These are phyloP conservation scores for Tauraco hartlaubi DNA, from an alignment of 2,797 vertebrate species.

Conservation along the genomic window DNA sequence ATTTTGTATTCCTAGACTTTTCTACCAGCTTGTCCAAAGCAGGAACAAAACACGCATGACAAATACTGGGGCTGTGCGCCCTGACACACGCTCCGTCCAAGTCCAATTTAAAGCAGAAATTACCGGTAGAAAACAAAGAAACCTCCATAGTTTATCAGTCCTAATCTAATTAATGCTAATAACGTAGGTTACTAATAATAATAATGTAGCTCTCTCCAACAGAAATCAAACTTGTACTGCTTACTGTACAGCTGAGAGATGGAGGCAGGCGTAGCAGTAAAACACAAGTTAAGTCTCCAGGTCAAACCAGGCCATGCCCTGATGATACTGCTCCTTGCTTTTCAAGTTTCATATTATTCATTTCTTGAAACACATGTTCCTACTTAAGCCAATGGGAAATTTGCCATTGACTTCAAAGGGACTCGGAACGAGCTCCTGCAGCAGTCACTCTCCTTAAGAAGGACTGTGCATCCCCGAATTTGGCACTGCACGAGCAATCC, in stretches of 20 bases:
- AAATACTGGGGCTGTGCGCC: neutral
- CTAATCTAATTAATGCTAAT: neutral
- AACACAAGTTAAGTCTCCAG: neutral
- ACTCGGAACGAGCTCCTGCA: neutral
- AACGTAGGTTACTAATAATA: neutral
- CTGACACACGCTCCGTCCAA: neutral
- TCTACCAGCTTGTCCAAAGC: neutral
- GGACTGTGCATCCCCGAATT: neutral
- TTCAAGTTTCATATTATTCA: constrained; percentile 27
- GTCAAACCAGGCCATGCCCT: constrained; percentile 44
- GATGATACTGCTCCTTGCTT: neutral
- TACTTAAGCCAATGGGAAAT: constrained; percentile 46
- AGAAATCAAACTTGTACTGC: neutral
- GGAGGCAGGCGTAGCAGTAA: neutral
- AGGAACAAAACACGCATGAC: neutral
- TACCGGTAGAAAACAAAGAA: neutral
- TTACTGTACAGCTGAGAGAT: neutral
- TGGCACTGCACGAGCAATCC: neutral
- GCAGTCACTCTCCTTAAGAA: neutral
- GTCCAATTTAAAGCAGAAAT: constrained; percentile 7
- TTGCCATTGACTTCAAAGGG: constrained; percentile 49
- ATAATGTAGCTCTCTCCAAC: neutral
- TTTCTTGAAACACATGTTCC: constrained; percentile 55
- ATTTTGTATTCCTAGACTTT: constrained; percentile 2
- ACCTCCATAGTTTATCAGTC: neutral